phyloP scores from a whole-genome alignment of 2,888 invertebrate species.

The Rotaria socialis region DNA sequence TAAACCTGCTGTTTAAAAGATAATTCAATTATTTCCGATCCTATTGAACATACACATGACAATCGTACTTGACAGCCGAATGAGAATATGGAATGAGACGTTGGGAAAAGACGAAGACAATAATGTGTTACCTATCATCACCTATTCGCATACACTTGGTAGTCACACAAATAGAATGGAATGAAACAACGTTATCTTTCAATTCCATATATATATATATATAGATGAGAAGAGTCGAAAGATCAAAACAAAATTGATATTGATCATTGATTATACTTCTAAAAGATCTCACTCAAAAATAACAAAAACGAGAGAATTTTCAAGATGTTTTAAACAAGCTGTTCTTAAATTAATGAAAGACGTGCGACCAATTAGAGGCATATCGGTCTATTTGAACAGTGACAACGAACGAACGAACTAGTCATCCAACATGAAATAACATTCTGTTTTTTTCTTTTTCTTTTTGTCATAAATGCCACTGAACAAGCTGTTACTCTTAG shows the following conservation, averaged over 20 bases:
- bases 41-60: not conserved
- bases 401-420: not conserved
- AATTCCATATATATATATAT: not conserved
- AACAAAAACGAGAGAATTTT: not conserved
- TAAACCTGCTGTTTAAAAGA: not conserved
- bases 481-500: constrained; percentile 15
- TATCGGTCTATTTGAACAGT: not conserved
- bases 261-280: constrained; percentile 13
- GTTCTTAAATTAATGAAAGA: not conserved
- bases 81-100: not conserved
- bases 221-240: not conserved
- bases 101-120: not conserved
- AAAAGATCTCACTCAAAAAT: not conserved
- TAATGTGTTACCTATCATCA: constrained; percentile 12
- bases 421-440: not conserved
- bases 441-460: not conserved
- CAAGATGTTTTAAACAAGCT: not conserved
- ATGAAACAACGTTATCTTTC: not conserved
- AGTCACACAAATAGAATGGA: not conserved
- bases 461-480: not conserved
- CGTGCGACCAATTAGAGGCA: constrained; percentile 1
- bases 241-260: constrained; percentile 6
- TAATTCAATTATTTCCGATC: not conserved
- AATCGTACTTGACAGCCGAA: not conserved
- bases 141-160: constrained; percentile 11